Percentiles rank a stretch among this genome's conserved stretches.
Evolutionary conservation across 53 echinoderm and acorn worm species (phyloP).

Genomic region (Holothuria leucospilota): DNA sequence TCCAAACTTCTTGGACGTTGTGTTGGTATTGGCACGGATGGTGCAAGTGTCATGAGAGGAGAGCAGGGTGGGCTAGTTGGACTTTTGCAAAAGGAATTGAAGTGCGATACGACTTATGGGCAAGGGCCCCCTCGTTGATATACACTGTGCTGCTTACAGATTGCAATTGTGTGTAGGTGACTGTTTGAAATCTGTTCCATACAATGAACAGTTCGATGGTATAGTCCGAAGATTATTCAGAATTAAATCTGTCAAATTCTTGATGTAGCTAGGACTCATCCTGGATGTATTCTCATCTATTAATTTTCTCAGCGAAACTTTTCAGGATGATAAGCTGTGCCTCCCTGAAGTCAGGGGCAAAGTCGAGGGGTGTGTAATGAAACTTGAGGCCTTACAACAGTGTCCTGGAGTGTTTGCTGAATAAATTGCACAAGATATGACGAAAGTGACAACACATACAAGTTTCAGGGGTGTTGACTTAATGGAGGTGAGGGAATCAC

Average conservation of each 20-base stretch:
- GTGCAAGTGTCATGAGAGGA: constrained; percentile 27
- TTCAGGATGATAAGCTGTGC: constrained; percentile 24
- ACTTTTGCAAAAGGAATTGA: too few species aligned
- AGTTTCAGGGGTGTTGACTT: neutral
- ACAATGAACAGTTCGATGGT: constrained; percentile 27
- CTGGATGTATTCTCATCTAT: constrained; percentile 17
- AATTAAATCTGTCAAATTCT: constrained; percentile 5
- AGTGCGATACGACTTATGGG: neutral
- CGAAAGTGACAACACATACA: neutral
- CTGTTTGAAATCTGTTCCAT: neutral
- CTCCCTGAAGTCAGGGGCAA: constrained; percentile 24
- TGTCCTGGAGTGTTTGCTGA: neutral
- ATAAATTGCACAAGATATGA: neutral
- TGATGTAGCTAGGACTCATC: neutral
- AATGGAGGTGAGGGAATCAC: neutral
- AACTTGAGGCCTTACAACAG: neutral
- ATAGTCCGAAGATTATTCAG: constrained; percentile 4
- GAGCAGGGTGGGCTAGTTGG: constrained; percentile 38
- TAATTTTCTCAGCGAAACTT: constrained; percentile 9
- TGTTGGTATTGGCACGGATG: constrained; percentile 13
- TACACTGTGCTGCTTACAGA: constrained; percentile 23
- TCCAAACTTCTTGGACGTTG: neutral
- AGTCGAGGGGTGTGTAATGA: constrained; percentile 22
- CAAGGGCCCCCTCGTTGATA: neutral
- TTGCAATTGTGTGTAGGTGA: constrained; percentile 8